Base-by-base conservation (phyloP, 1,140 invertebrate species). In the Zaprionus africanus region DNA sequence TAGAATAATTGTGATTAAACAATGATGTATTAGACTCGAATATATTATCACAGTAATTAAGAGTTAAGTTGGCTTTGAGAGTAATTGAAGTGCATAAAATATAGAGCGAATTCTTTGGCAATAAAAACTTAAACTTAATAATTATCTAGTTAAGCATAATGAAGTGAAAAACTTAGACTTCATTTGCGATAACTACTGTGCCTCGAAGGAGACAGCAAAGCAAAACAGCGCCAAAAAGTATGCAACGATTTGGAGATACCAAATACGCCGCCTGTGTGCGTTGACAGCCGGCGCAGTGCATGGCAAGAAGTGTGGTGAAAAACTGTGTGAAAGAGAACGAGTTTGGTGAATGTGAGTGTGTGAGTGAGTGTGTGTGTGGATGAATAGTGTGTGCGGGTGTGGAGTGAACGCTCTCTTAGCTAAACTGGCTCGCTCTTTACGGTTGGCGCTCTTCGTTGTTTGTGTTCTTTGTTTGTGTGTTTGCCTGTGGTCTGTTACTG, bases 191-290 rank as follows among this genome's bases (percentile, higher is more conserved):
- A 9, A 28, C 24, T 58, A 88, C 84, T 80, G 84, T 88, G 24
- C 34, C 22, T 41, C 54, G 72, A 82, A 88, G 31, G 41, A 58
- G 65, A 22, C 15, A 51, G 38, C 70, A 81, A 78, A 81, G 67
- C 74, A 78, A 75, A 77, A 81, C 70, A 88, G 84, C 81, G 81
- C 78, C 83, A 87, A 87, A 87, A 88, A 75, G 80, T 78, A 78
- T 80, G 77, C 80, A 73, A 65, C n/a, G 62, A 65, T 65, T 64
- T 54, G 11, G 31, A 24, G 43, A 70, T 36, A 34, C 31, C 17
- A 61, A 43, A 67, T 66, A 61, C 43, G 67, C 61, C 59, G 67
- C 61, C 41, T 76, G 57, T 76, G 17, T 19, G 46, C 57, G 49
- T 63, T 54, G 31, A 43, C 64, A 88, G 85, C 84, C 84, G 84